A percentile compares a stretch with the other conserved stretches of the same genome.
phyloP scores from a whole-genome alignment of 2,888 invertebrate genomes.

The Caenorhabditis macrosperma region DNA sequence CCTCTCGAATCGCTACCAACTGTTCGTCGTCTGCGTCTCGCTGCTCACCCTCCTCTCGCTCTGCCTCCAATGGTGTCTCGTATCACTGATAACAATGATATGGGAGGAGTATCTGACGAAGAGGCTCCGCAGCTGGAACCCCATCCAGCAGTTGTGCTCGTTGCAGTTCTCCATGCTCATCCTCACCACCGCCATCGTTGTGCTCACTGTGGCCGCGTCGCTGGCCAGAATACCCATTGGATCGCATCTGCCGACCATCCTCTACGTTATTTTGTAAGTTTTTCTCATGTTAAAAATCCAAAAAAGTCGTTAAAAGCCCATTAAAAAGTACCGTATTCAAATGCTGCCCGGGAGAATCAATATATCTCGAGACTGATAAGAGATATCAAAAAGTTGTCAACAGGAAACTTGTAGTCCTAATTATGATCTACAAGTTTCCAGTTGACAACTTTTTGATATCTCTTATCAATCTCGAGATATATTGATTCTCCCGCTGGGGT shows the following conservation, averaged over 20 bases:
- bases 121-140: conserved; percentile 45
- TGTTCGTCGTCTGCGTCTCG: conserved; percentile 52
- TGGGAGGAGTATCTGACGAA: conserved; percentile 64
- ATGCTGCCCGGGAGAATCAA: too few relatives aligned
- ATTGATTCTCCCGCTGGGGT: too few relatives aligned
- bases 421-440: too few relatives aligned
- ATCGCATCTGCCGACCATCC: conserved; percentile 40
- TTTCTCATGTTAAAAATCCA: neutral
- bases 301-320: too few relatives aligned
- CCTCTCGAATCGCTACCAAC: conserved; percentile 47
- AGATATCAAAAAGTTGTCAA: too few relatives aligned
- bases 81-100: conserved; percentile 47
- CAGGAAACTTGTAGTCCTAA: too few relatives aligned
- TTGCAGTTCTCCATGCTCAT: conserved; percentile 59
- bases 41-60: conserved; percentile 44
- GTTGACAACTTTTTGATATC: too few relatives aligned
- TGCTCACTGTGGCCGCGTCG: conserved; percentile 27
- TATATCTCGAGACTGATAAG: too few relatives aligned
- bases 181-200: conserved; percentile 36
- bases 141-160: conserved; percentile 59
- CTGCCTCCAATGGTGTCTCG: conserved; percentile 57
- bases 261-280: conserved; percentile 61
- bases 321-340: too few relatives aligned
- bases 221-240: conserved; percentile 45
- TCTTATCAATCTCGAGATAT: too few relatives aligned